These are phyloP conservation scores for Heliconius eleuchia DNA, from an alignment of 1,140 invertebrate species.

Conservation along the genomic window DNA sequence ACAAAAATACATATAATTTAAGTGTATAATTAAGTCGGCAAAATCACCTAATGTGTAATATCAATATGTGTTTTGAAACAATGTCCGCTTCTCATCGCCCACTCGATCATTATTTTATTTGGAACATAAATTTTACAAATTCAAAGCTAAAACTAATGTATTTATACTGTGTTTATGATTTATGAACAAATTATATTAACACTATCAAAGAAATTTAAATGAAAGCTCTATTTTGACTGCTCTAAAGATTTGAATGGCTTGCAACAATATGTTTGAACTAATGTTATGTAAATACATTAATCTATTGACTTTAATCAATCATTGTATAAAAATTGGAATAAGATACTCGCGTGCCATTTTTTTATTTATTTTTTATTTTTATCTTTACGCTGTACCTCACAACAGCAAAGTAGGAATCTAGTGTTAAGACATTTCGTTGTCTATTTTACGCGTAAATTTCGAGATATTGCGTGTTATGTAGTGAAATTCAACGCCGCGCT, in stretches of 20 bases:
- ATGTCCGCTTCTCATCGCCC: slow-evolving; percentile 28
- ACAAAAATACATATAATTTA: slow-evolving; percentile 7
- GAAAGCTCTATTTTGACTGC: not conserved
- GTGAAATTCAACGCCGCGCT: not conserved
- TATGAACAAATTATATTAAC: slow-evolving; percentile 18
- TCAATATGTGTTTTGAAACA: not conserved
- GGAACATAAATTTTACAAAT: slow-evolving; percentile 25
- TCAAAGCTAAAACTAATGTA: slow-evolving; percentile 25
- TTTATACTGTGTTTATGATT: slow-evolving; percentile 20
- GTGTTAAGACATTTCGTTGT: too few species aligned
- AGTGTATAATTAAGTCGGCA: slow-evolving; percentile 6
- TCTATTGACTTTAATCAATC: not conserved
- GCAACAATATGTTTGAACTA: not conserved
- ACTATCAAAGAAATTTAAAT: not conserved
- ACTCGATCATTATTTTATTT: slow-evolving; percentile 27
- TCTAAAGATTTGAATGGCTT: not conserved
- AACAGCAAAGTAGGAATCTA: too few species aligned
- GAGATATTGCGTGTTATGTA: not conserved
- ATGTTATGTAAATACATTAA: slow-evolving; percentile 2
- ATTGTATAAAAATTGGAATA: not conserved
- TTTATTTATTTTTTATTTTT: not conserved
- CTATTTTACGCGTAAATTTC: too few species aligned
- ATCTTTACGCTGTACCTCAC: too few species aligned
- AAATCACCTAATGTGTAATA: slow-evolving; percentile 17
- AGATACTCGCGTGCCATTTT: not conserved